phyloP scores from a whole-genome alignment of 2,797 vertebrate genomes.

The Cyprinella venusta region DNA sequence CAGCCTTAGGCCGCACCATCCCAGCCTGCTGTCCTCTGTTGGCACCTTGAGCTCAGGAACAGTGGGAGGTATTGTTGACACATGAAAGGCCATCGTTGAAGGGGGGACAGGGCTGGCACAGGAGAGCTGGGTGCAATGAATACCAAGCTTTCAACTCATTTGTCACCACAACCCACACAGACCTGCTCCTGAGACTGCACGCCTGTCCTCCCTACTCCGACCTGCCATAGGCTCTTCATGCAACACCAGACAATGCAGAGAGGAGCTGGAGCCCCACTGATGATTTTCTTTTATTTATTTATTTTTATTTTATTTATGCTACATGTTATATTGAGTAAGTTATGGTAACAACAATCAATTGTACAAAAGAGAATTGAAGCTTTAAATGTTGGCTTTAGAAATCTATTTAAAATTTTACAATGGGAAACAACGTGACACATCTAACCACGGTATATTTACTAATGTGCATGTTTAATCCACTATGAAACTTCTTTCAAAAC shows the following conservation, averaged over 20 bases:
- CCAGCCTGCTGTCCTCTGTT: slow-evolving; percentile 41
- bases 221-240: slow-evolving; percentile 52
- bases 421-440: slow-evolving; percentile 24
- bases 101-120: slow-evolving; percentile 53
- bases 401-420: slow-evolving; percentile 24
- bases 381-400: slow-evolving; percentile 40
- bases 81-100: slow-evolving; percentile 55
- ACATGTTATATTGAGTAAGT: slow-evolving; percentile 22
- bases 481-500: background rate
- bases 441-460: slow-evolving; percentile 22
- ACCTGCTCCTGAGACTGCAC: slow-evolving; percentile 55
- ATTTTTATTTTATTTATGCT: background rate
- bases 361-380: slow-evolving; percentile 35
- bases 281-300: background rate
- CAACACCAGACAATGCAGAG: slow-evolving; percentile 42
- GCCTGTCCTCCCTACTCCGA: slow-evolving; percentile 55
- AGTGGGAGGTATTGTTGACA: slow-evolving; percentile 56
- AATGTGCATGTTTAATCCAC: slow-evolving; percentile 41
- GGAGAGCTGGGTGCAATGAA: slow-evolving; percentile 51
- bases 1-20: slow-evolving; percentile 26
- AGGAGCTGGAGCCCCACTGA: slow-evolving; percentile 24
- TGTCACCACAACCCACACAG: slow-evolving; percentile 56
- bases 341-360: slow-evolving; percentile 49
- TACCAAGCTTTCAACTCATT: slow-evolving; percentile 56
- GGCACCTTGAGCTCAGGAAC: slow-evolving; percentile 53